Evolutionary conservation across 2,797 vertebrate genomes (phyloP), one percentile per base, ranked within the genome.

Genomic region (Myotis daubentonii): DNA sequence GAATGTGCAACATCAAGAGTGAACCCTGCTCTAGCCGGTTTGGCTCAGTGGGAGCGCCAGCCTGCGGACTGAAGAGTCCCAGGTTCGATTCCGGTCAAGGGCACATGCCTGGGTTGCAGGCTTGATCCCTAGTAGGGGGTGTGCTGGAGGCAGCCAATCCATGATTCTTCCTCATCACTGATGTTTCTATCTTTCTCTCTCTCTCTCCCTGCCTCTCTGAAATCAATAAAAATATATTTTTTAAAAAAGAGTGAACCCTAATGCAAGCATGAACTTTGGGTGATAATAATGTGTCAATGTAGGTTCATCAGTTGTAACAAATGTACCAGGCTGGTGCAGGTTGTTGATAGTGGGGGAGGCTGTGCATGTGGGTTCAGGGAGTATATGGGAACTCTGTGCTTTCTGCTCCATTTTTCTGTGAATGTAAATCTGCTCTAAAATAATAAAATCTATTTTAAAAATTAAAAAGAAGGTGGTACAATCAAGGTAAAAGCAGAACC

Each of bases 391-490:
- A 62, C 47, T 88, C 72, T 94, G 20, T 15, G 53, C 15, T 51
- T 68, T 68, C 20, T 57, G 22, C 3, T 55, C 4, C 22, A 57
- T 79, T 85, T 96, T 92, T 9, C 30, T 78, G 4, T 62, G 25
- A 90, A 28, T 28, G 17, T 55, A 76, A 89, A 93, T 49, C 44
- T 92, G 8, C 5, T 84, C 74, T 81, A 62, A 85, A 91, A 75
- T 86, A 57, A 33, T 38, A 70, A 93, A 78, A 51, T 41, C 6
- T 20, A 5, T n/a, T 9, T 30, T 13, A 23, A 65, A 60, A 51
- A 11, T 66, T 49, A 20, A 62, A 20, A 60, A 30, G 11, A 86
- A 33, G 20, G 38, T 30, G 20, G 8, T 70, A 20, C 17, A 28
- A 74, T 81, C 19, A 62, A 82, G 11, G 8, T 85, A n/a, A 82